Evolutionary conservation across 2,113 vertebrate genomes (phyloP), one percentile per base, ranked within the genome.

Genomic region (Tapirus terrestris): DNA sequence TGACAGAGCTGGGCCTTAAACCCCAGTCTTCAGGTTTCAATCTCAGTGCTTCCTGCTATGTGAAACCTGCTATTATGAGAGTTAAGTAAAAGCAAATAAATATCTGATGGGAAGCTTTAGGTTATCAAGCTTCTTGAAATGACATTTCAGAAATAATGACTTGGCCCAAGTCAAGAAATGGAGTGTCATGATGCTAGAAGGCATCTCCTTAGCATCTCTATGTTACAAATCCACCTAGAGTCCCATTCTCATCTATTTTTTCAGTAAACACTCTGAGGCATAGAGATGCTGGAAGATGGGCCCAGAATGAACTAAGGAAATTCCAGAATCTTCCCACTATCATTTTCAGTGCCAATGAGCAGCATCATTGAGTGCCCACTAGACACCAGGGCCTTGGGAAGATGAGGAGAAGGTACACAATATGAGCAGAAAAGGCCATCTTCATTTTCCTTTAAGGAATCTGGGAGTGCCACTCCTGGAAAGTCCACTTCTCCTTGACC

Each of bases 361-460:
- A 31, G 13, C 43, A 58, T 45, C 3, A 5, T 51, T 61, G n/a
- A 80, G 58, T 39, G 33, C 29, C 27, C 23, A 45, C 31, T 27
- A 27, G 67, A 36, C 17, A 2, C 23, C 12, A 14, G 27, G 48
- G 21, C 43, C 60, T 33, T 21, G 23, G 27, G 39, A 33, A 86
- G 31, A 14, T 0, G 2, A 45, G 27, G 3, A 27, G 16, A 43
- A 9, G 14, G 21, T 9, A 1, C 45, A 76, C 18, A 86, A 5
- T 18, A 31, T 2, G 21, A 93, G 31, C 21, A 70, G 53, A 87
- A 94, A 53, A 73, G 39, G 65, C 45, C 45, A 25, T 17, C 48
- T 31, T 36, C 63, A 3, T 53, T 31, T 58, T 18, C 36, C 39
- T 79, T 33, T 56, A 63, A 76, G 48, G 92, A 83, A 18, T 36